Base-by-base conservation (phyloP, 1,140 invertebrate genomes). In the Manduca sexta region DNA sequence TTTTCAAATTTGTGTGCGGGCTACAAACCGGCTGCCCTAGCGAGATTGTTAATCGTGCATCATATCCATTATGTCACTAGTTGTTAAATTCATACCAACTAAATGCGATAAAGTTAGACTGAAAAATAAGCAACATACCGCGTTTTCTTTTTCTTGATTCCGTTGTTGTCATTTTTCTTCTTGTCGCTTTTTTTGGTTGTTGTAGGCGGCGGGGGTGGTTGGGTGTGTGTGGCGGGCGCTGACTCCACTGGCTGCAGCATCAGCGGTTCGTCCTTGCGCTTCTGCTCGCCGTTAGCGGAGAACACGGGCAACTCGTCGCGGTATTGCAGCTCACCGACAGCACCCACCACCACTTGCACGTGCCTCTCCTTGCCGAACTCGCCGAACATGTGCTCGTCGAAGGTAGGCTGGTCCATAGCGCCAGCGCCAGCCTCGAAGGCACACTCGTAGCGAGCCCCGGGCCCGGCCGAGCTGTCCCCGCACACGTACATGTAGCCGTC, bases 111-210 rank as follows among this genome's bases (percentile, higher is more conserved):
- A 34, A 3, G 33, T 1, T 12, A 34, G 2, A 34, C 3, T 42
- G 37, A 16, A 5, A 26, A 16, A 10, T 8, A 3, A 13, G 16
- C 7, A 16, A 49, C 63, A 49, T 49, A 96, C 95, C 95, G 94
- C 15, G 95, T 97, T 88, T 97, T 97, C 83, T 97, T 97, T 83
- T 97, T 97, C 69, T 97, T 97, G 2, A 95, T 94, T 17, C 93
- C 93, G 71, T 94, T 95, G 60, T 93, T 94, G 58, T 94, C 93
- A 55, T 88, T 90, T 75, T 96, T 96, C 79, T 96, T 96, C 76
- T 95, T 95, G 49, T 92, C 91, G 12, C 87, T 86, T 58, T 93
- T 93, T 75, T 92, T 93, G 1, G 73, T 66, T 18, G 73, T 64
- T 2, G 84, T 62, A 4, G 74, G 52, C 10, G 80, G 69, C 14